Percentiles rank a stretch among this genome's conserved stretches.
phyloP scores from a whole-genome alignment of 2,797 vertebrate species.

The Microctenopoma lineatum region DNA sequence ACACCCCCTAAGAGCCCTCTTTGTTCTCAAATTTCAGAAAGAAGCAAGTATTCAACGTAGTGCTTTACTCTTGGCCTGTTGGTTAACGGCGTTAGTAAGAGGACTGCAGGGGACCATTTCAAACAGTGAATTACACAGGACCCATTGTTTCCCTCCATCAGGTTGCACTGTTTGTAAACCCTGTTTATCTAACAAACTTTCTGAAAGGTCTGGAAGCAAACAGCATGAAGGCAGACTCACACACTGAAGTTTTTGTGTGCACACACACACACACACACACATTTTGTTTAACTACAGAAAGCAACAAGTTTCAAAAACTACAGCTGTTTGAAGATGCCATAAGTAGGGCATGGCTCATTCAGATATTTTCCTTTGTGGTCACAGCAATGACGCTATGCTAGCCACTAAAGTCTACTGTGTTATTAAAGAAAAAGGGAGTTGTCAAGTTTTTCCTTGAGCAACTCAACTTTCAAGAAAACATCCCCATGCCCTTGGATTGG shows the following conservation, averaged over 20 bases:
- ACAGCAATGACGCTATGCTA: conserved; percentile 60
- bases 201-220: conserved; percentile 12
- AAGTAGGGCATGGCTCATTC: conserved; percentile 63
- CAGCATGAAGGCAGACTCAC: conserved; percentile 1
- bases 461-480: conserved; percentile 38
- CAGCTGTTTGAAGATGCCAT: conserved; percentile 51
- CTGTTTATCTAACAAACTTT: conserved; percentile 33
- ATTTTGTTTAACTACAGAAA: conserved; percentile 36
- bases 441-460: conserved; percentile 43
- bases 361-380: conserved; percentile 72
- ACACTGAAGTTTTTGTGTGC: conserved; percentile 19
- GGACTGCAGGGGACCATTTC: conserved; percentile 69
- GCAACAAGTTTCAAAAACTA: conserved; percentile 56
- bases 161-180: conserved; percentile 47
- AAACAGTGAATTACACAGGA: conserved; percentile 58
- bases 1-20: conserved; percentile 68
- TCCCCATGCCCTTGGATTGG: conserved; percentile 24
- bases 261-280: not conserved
- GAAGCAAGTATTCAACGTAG: conserved; percentile 58
- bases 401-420: conserved; percentile 51
- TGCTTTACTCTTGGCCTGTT: conserved; percentile 56
- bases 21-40: conserved; percentile 77
- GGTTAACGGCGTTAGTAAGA: conserved; percentile 60
- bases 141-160: conserved; percentile 22
- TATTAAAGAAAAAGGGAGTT: conserved; percentile 61